Evolutionary conservation across 2,888 invertebrate species (phyloP).

Genomic region (Trichogramma dendrolimi): DNA sequence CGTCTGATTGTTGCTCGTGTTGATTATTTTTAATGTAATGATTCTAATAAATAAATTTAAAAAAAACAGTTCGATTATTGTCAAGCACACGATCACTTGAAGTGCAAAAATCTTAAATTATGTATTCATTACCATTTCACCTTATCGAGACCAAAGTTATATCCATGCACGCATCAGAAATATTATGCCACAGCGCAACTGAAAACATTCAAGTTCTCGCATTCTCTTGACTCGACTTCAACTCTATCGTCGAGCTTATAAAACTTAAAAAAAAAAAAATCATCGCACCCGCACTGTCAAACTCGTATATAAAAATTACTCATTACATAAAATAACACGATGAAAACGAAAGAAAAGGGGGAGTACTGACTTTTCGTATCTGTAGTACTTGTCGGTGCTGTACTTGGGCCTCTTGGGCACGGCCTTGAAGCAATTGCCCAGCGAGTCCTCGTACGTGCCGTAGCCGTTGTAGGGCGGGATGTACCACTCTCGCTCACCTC

Average conservation of each 20-base stretch:
- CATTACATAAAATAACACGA: neutral
- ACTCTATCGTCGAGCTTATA: neutral
- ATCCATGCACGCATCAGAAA: too few species aligned
- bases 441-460: conserved; percentile 85
- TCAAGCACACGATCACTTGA: too few species aligned
- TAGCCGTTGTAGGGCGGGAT: conserved; percentile 86
- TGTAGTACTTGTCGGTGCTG: conserved; percentile 76
- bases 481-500: conserved; percentile 30
- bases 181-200: too few species aligned
- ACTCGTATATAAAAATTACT: too few species aligned
- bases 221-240: neutral
- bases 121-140: too few species aligned
- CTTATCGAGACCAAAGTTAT: too few species aligned
- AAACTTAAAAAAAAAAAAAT: neutral
- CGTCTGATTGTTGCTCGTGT: too few species aligned
- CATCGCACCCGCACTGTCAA: neutral
- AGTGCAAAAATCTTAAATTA: too few species aligned
- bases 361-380: conserved; percentile 65
- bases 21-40: too few species aligned
- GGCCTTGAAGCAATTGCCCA: conserved; percentile 78
- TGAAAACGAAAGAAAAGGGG: neutral
- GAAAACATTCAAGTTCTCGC: too few species aligned
- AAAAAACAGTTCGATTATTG: too few species aligned
- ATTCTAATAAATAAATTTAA: too few species aligned
- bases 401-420: conserved; percentile 72